Evolutionary conservation across 2,797 vertebrate genomes (phyloP), one percentile per base, ranked within the genome.

Genomic region (Hapalemur alaotrensis): DNA sequence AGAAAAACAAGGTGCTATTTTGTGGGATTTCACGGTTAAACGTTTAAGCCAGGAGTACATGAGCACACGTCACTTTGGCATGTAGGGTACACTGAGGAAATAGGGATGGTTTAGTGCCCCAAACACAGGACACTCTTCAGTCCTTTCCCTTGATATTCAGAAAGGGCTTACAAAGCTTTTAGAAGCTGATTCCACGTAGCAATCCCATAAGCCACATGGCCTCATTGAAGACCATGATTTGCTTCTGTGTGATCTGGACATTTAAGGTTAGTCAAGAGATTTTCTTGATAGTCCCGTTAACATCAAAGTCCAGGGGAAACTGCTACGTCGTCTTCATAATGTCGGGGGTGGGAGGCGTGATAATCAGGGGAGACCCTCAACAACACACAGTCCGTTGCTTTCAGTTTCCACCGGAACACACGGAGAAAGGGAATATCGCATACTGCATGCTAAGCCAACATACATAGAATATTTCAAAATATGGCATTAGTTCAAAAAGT

Each of bases 321-420:
- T 28, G 89, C 69, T 43, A 82, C 4, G 50, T 61, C 88, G 80
- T 72, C 69, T 86, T 54, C 84, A 80, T 41, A 73, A 61, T 76
- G 17, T 72, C 9, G 10, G 22, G 75, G 46, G 38, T 7, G 10
- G 22, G 75, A 41, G 38, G 28, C 48, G 9, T 22, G 79, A 50
- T 14, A 22, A 61, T 67, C 78, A 52, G 35, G 50, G 84, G 84
- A 67, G 35, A 1, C 13, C 20, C 59, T 69, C 65, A 48, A 32
- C 75, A 5, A 93, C 3, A 10, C 46, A 54, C 11, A 41, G 41
- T 7, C 7, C 72, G 82, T 22, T n/a, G 35, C 43, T 80, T 92
- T 41, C 20, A 30, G 52, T 35, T 25, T 46, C 8, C n/a, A 11
- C 35, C 1, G 4, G 75, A 54, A 23, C 30, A 30, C 30, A n/a